Evolutionary conservation across 2,888 invertebrate species (phyloP).

Genomic region (Patella pellucida): DNA sequence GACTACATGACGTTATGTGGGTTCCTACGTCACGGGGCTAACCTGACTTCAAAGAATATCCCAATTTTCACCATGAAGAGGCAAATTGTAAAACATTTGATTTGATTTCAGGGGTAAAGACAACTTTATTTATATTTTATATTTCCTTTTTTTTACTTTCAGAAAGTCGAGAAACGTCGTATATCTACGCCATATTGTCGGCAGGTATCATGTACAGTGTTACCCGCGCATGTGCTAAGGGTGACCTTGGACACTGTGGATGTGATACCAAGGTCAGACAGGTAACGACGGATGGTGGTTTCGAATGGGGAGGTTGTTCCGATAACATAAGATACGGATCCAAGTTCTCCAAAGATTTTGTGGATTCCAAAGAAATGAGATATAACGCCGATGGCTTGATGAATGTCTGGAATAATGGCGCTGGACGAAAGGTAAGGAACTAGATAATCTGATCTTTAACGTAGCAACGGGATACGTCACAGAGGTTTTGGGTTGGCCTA

Average conservation of each 20-base stretch:
- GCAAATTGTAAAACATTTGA: too few relatives aligned
- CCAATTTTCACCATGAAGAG: too few relatives aligned
- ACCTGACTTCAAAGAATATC: too few relatives aligned
- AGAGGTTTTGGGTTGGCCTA: too few relatives aligned
- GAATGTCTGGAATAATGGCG: constrained; percentile 94
- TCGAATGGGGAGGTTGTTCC: constrained; percentile 93
- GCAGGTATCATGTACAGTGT: constrained; percentile 91
- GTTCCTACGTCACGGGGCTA: too few relatives aligned
- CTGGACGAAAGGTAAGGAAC: constrained; percentile 84
- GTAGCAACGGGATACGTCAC: neutral
- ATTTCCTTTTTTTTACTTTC: constrained; percentile 48
- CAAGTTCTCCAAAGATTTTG: constrained; percentile 87
- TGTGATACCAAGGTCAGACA: constrained; percentile 85
- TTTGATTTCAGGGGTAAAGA: too few relatives aligned
- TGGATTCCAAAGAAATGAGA: constrained; percentile 86
- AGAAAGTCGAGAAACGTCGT: constrained; percentile 92
- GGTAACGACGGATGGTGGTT: constrained; percentile 78
- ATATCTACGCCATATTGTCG: constrained; percentile 88
- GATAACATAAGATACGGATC: constrained; percentile 83
- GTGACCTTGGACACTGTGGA: constrained; percentile 87
- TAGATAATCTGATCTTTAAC: neutral
- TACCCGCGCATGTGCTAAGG: constrained; percentile 81
- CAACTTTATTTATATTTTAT: too few relatives aligned
- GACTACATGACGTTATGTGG: too few relatives aligned
- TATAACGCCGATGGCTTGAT: constrained; percentile 83